Percentiles rank a stretch among this genome's conserved stretches.
Evolutionary conservation across 37 sponge, comb jelly and placozoan species (phyloP).

Genomic region (Spongia lamella): DNA sequence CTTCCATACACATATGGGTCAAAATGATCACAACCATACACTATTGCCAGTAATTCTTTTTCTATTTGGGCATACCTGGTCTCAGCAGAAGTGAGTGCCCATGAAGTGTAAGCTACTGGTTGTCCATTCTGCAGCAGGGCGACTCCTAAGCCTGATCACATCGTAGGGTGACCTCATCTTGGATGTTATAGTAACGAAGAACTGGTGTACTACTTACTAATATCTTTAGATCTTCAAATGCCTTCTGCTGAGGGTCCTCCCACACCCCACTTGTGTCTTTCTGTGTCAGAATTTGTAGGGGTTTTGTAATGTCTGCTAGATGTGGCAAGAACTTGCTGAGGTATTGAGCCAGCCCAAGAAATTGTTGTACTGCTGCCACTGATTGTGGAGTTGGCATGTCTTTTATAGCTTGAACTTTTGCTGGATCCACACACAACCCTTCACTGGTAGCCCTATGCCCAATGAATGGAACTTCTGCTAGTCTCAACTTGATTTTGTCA

Average conservation of each 20-base stretch:
- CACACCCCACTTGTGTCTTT: conserved; percentile 49
- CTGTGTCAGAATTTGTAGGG: conserved; percentile 27
- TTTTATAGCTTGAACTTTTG: conserved; percentile 51
- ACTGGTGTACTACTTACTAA: conserved; percentile 37
- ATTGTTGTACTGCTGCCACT: conserved; percentile 34
- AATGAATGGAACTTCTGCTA: conserved; percentile 44
- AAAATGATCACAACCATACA: conserved; percentile 55
- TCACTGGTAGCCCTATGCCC: conserved; percentile 40
- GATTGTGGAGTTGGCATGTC: conserved; percentile 55
- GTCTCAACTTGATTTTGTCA: conserved; percentile 23
- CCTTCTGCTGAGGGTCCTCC: conserved; percentile 22
- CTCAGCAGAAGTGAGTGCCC: conserved; percentile 20
- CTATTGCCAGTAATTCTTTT: conserved; percentile 60
- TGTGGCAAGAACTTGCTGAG: conserved; percentile 52
- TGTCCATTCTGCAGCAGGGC: conserved; percentile 50
- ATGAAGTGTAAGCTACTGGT: conserved; percentile 18
- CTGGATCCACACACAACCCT: conserved; percentile 54
- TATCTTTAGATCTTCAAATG: conserved; percentile 37
- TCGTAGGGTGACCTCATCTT: conserved; percentile 21
- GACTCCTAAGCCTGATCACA: conserved; percentile 21
- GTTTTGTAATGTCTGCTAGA: conserved; percentile 33
- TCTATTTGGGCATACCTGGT: conserved; percentile 51
- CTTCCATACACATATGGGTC: conserved; percentile 47
- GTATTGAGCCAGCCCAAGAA: conserved; percentile 46
- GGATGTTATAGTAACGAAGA: conserved; percentile 35